These are phyloP conservation scores for Chelonia mydas DNA, from an alignment of 2,797 vertebrate genomes.

Conservation along the genomic window DNA sequence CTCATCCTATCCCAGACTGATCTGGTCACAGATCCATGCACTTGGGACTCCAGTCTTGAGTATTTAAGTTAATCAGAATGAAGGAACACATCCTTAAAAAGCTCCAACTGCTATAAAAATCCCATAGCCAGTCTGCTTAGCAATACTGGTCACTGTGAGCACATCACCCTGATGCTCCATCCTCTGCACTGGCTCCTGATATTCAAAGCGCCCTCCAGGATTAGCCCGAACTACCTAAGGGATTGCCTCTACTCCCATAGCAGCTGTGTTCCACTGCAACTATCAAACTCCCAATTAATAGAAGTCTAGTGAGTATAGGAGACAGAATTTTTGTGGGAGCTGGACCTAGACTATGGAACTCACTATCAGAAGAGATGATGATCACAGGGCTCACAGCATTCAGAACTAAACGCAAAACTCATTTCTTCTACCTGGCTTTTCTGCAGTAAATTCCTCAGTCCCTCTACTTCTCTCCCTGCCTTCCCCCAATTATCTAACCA, in stretches of 20 bases:
- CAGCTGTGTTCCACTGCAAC: not conserved
- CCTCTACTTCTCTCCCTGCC: not conserved
- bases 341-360: not conserved
- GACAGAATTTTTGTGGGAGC: accelerated
- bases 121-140: conserved; percentile 13
- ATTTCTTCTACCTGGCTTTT: not conserved
- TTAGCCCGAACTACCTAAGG: accelerated
- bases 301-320: not conserved
- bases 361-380: not conserved
- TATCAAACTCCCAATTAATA: accelerated
- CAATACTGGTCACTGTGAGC: not conserved
- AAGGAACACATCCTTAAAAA: conserved; percentile 40
- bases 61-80: conserved; percentile 37
- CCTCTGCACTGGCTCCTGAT: not conserved
- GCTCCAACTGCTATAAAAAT: conserved; percentile 48
- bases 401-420: accelerated
- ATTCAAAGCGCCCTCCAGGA: accelerated
- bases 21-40: not conserved
- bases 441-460: not conserved
- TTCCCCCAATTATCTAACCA: not conserved
- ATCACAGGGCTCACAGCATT: not conserved
- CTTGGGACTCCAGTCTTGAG: conserved; percentile 1
- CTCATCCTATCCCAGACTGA: not conserved
- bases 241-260: not conserved
- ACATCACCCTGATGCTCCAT: not conserved